These are phyloP conservation scores for Tetrax tetrax DNA, from an alignment of 2,113 vertebrate species.

Conservation along the genomic window DNA sequence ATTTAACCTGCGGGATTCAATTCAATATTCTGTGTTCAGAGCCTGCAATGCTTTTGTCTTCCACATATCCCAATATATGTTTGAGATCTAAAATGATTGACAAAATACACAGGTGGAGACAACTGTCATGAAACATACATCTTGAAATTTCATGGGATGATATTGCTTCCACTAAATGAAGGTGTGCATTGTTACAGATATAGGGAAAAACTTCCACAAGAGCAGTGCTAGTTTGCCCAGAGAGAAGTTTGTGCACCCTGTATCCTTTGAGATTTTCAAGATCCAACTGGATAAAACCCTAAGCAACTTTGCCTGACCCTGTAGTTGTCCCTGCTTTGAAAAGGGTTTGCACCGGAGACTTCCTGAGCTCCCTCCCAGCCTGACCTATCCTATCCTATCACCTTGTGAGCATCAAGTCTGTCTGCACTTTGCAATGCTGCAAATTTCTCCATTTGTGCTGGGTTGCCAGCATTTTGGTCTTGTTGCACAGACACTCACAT, in stretches of 20 bases:
- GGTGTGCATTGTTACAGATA: neutral
- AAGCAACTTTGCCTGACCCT: neutral
- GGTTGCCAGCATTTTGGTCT: neutral
- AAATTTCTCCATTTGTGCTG: neutral
- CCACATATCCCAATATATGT: neutral
- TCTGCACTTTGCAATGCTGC: neutral
- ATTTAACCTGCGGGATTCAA: neutral
- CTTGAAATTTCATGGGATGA: neutral
- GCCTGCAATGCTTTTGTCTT: neutral
- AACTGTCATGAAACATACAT: neutral
- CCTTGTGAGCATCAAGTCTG: neutral
- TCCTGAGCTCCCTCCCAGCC: neutral
- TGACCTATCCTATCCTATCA: neutral
- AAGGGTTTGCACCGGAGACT: neutral
- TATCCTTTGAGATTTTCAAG: neutral
- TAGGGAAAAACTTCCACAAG: accelerated
- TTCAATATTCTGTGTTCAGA: neutral
- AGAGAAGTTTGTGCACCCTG: neutral
- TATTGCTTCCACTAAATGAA: neutral
- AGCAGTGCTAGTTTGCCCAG: neutral
- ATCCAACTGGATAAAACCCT: neutral
- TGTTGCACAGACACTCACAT: neutral
- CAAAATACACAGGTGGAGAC: neutral
- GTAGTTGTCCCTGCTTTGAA: neutral
- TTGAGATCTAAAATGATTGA: neutral